phyloP scores from a whole-genome alignment of 2,113 vertebrate genomes.

The Myxocyprinus asiaticus region DNA sequence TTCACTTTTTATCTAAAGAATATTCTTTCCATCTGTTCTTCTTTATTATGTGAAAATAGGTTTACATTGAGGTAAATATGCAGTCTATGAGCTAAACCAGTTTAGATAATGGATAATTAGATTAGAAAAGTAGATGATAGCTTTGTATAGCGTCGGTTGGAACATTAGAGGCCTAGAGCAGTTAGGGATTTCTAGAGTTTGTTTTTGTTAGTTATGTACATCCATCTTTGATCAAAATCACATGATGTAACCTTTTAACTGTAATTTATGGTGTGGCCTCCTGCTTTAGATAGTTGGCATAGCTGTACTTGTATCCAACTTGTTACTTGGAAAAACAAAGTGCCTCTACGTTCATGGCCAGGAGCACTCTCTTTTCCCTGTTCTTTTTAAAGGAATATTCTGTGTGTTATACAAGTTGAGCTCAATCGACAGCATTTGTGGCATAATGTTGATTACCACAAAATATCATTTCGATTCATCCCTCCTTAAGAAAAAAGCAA shows the following conservation, averaged over 20 bases:
- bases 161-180: neutral
- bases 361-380: neutral
- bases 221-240: neutral
- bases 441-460: no score
- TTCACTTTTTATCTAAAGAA: neutral
- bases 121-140: neutral
- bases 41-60: slow-evolving; percentile 8
- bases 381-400: no score
- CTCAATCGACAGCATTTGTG: no score
- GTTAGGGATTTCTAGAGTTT: neutral
- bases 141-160: neutral
- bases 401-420: no score
- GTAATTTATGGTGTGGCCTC: neutral
- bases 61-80: slow-evolving; percentile 21
- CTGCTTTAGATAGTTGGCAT: neutral
- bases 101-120: neutral
- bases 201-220: neutral
- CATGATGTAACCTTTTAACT: neutral
- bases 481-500: no score
- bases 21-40: neutral
- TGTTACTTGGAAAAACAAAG: neutral
- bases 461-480: no score
- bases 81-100: neutral
- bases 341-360: neutral
- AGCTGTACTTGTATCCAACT: slow-evolving; percentile 1